Evolutionary conservation across 2,888 invertebrate species (phyloP).

Genomic region (Rhogogaster chlorosoma): DNA sequence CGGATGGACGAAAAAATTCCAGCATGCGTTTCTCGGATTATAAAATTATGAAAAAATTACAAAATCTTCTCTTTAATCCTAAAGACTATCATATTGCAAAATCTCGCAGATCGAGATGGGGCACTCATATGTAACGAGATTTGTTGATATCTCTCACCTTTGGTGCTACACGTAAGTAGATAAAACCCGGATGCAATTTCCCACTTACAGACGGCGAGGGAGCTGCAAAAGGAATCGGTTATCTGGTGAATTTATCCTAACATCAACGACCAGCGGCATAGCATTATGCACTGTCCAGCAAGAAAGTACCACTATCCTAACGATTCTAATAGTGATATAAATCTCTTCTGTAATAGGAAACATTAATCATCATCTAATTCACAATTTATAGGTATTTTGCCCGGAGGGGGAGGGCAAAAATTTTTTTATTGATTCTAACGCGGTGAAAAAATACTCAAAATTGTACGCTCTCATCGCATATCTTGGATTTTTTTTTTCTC

Average conservation of each 20-base stretch:
- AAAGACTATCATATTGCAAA: not conserved
- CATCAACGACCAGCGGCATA: slow-evolving; percentile 57
- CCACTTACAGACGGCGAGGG: slow-evolving; percentile 50
- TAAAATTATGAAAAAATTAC: not conserved
- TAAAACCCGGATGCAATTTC: not conserved
- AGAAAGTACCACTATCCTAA: slow-evolving; percentile 61
- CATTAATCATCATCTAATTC: slow-evolving; percentile 71
- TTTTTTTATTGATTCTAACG: not conserved
- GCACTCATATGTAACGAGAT: no score
- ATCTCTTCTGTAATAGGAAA: slow-evolving; percentile 67
- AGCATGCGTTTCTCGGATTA: not conserved
- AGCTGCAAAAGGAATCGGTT: not conserved
- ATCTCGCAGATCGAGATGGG: not conserved
- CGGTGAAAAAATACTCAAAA: not conserved
- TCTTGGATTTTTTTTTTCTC: not conserved
- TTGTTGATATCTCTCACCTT: not conserved
- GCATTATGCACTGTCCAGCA: slow-evolving; percentile 68
- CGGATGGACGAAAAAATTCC: not conserved
- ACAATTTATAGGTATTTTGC: slow-evolving; percentile 50
- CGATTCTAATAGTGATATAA: slow-evolving; percentile 71
- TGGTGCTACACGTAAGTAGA: not conserved
- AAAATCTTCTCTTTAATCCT: not conserved
- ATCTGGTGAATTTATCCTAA: not conserved
- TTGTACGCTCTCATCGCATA: not conserved
- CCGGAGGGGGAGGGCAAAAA: not conserved